A percentile compares a stretch with the other conserved stretches of the same genome.
Evolutionary conservation across 37 sponge, comb jelly and placozoan genomes (phyloP).

Genomic region (Beroe ovata): DNA sequence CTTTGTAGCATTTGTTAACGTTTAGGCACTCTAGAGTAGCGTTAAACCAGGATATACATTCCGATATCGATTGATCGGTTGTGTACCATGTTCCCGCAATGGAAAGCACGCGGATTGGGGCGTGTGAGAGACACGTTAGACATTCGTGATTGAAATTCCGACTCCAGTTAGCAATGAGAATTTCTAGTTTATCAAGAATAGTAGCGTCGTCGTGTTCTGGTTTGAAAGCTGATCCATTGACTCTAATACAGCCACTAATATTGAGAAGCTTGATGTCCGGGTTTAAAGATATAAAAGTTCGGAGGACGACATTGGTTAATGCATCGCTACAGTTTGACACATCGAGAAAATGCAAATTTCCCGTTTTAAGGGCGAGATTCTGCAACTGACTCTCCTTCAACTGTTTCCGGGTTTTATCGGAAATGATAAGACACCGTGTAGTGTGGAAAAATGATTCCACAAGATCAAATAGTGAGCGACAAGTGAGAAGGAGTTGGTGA

Average conservation of each 20-base stretch:
- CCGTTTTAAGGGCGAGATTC: background rate
- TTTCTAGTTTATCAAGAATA: slow-evolving; percentile 24
- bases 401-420: background rate
- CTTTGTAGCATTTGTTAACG: slow-evolving; percentile 64
- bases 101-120: background rate
- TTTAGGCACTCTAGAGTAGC: slow-evolving; percentile 26
- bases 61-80: background rate
- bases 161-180: slow-evolving; percentile 55
- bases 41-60: background rate
- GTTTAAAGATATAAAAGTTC: background rate
- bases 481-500: slow-evolving; percentile 25
- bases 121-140: background rate
- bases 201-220: background rate
- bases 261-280: background rate
- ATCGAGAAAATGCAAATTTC: slow-evolving; percentile 14
- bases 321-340: background rate
- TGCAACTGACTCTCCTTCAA: slow-evolving; percentile 25
- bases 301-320: background rate
- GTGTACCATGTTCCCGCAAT: slow-evolving; percentile 61
- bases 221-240: background rate
- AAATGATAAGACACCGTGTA: background rate
- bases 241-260: background rate
- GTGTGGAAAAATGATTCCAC: background rate
- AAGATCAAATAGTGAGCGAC: background rate
- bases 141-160: slow-evolving; percentile 9